Percentiles rank a stretch among this genome's conserved stretches.
phyloP scores from a whole-genome alignment of 2,888 invertebrate genomes.

The Bugula neritina region DNA sequence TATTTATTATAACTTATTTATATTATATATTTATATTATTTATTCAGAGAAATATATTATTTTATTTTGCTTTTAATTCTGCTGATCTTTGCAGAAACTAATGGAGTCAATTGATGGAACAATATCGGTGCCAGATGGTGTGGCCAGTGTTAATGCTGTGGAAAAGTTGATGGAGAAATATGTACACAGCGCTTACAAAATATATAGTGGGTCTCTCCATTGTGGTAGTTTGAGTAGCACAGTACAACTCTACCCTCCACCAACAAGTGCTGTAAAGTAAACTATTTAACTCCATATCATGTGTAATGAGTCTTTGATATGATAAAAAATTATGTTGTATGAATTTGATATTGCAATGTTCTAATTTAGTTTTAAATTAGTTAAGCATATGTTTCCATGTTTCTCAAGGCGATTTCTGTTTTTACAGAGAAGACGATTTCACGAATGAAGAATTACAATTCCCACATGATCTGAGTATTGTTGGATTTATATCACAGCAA shows the following conservation, averaged over 20 bases:
- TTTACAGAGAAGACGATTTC: constrained; percentile 26
- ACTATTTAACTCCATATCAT: too few species aligned
- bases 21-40: neutral
- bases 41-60: too few species aligned
- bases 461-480: constrained; percentile 70
- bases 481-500: constrained; percentile 79
- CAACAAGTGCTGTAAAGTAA: constrained; percentile 55
- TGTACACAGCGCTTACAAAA: constrained; percentile 67
- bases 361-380: too few species aligned
- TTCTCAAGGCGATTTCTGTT: too few species aligned
- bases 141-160: constrained; percentile 49
- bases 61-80: too few species aligned
- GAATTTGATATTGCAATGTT: too few species aligned
- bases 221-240: constrained; percentile 71
- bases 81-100: constrained; percentile 50
- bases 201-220: constrained; percentile 66
- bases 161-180: constrained; percentile 63
- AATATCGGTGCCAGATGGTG: constrained; percentile 48
- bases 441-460: constrained; percentile 49
- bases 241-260: constrained; percentile 69
- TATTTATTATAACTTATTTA: too few species aligned
- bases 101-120: constrained; percentile 54
- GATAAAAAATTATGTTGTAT: too few species aligned
- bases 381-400: too few species aligned
- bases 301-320: too few species aligned